These are phyloP conservation scores for Pangasius djambal DNA, from an alignment of 2,797 vertebrate species.

Conservation along the genomic window DNA sequence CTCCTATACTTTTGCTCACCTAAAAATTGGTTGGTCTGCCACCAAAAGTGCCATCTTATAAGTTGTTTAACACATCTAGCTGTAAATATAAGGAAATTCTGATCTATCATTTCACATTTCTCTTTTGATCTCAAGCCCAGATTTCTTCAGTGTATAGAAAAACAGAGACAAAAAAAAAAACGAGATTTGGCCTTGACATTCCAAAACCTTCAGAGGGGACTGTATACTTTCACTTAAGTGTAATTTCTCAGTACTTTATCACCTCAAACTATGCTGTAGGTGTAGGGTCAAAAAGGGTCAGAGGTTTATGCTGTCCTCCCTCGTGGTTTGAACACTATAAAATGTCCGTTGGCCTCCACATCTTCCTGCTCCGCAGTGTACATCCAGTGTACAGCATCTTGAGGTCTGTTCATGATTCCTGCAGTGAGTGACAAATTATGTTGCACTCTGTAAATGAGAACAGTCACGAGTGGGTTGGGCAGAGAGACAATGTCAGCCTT, in stretches of 20 bases:
- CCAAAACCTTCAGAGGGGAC: not conserved
- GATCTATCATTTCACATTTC: not conserved
- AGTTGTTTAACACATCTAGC: not conserved
- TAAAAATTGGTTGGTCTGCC: not conserved
- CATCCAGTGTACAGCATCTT: not conserved
- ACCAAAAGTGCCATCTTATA: not conserved
- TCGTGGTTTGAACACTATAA: not conserved
- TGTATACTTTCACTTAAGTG: not conserved
- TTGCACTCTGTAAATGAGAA: conserved; percentile 39
- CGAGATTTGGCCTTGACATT: not conserved
- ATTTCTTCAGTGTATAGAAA: not conserved
- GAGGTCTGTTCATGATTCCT: conserved; percentile 23
- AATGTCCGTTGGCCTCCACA: not conserved
- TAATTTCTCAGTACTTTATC: not conserved
- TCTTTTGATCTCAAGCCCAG: not conserved
- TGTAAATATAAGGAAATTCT: not conserved
- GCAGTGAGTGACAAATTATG: conserved; percentile 21
- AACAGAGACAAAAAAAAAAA: not conserved
- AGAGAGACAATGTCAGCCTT: conserved; percentile 49
- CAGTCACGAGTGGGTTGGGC: conserved; percentile 25
- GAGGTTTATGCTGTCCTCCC: not conserved
- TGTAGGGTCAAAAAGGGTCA: not conserved
- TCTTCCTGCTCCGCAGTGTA: not conserved
- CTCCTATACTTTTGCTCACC: not conserved
- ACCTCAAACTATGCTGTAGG: not conserved